Evolutionary conservation across 2,113 vertebrate species (phyloP), one percentile per base, ranked within the genome.

Genomic region (Piaya cayana): DNA sequence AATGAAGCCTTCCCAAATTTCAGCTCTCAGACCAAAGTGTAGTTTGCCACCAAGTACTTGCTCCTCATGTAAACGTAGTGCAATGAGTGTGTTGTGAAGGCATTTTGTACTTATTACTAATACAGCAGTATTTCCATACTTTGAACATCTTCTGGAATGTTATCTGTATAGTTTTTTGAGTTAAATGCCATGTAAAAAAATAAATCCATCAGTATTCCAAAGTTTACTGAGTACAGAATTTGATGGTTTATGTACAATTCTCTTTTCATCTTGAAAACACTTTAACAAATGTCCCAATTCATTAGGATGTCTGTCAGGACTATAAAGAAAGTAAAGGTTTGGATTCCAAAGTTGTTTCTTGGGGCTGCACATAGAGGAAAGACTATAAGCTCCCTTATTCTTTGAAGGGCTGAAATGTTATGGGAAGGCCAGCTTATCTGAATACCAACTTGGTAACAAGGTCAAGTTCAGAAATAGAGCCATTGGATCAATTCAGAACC

Each of bases 21-120:
- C 92, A 86, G 8, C 34, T 83, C 59, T 74, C 83, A 60, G 34
- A 36, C 20, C 5, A 1, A 67, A 75, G 69, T 5, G 32, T 30
- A 30, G 52, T 71, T 91, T 67, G 26, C 52, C 11, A 12, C 53
- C 14, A 25, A 69, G 21, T 65, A 42, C 27, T 42, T 58, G 37
- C 10, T 65, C 21, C 52, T 72, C n/a, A 15, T 0, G 1, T 70
- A 43, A 71, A 62, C 34, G 20, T 1, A 1, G 12, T 18, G n/a
- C 6, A 29, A 68, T 65, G 9, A 39, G 42, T 49, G 55, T 15
- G 1, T 37, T 30, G 8, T 37, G 56, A 86, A 63, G 36, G 59
- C 5, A 12, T 83, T 70, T 78, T 67, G 47, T 74, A 43, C 21
- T 82, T 20, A 13, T 43, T 60, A 43, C 47, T 84, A 87, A 30